Evolutionary conservation across 30 jellyfish, hydroid and myxozoan genomes (phyloP), one percentile per base, ranked within the genome.

Genomic region (Hydractinia echinata): DNA sequence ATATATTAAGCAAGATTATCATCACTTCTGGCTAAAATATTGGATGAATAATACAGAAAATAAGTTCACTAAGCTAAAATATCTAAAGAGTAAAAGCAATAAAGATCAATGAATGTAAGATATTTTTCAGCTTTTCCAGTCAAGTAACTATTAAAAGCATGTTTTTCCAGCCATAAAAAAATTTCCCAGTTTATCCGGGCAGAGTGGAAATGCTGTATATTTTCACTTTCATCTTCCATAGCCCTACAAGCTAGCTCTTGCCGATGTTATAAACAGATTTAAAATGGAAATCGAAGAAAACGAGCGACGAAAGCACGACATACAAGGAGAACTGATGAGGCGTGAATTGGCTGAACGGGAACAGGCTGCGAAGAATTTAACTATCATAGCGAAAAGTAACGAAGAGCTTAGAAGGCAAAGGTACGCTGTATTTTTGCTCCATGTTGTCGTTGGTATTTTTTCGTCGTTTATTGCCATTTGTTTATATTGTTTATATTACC

Each of bases 381-480:
- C 96, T 14, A 15, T 83, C 9, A 54, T 88, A 39, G 76, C 88
- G 66, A 72, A 88, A 74, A 78, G 82, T 55, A 88, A 88, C 69
- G 96, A 83, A 53, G 96, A 88, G 64, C 73, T 88, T 0, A 52
- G 78, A 8, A 83, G 86, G 55, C 86, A 88, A 83, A 88, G 96
- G 96, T 88, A 53, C 44, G 44, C 44, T 30, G 44, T 30, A 30
- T 30, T 30, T 30, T 30, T 30, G n/a, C n/a, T n/a, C n/a, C n/a
- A n/a, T n/a, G n/a, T 4, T 10, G 39, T 5, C 15, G n/a, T n/a
- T n/a, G 68, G 68, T 56, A 15, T 10, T 56, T 56, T 56, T n/a
- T n/a, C n/a, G n/a, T n/a, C n/a, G n/a, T n/a, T n/a, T n/a, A n/a
- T n/a, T n/a, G n/a, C n/a, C n/a, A n/a, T n/a, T n/a, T n/a, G n/a